Percentiles rank a stretch among this genome's conserved stretches.
Evolutionary conservation across 1,140 invertebrate genomes (phyloP).

Genomic region (Drosophila pruinosa): DNA sequence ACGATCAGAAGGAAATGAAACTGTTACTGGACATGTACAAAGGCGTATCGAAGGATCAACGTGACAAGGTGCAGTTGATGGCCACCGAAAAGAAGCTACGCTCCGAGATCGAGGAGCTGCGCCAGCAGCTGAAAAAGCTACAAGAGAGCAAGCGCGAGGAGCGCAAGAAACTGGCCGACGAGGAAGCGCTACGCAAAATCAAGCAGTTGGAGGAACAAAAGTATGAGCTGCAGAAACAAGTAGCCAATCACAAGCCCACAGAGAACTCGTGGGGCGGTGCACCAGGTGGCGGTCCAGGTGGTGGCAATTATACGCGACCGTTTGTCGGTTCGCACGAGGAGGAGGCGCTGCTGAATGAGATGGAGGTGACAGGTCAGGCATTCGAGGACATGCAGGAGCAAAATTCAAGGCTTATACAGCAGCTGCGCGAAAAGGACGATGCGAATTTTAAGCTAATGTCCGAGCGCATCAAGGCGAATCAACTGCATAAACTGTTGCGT

Average conservation of each 20-base stretch:
- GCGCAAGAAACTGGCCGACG: conserved; percentile 95
- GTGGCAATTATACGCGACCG: conserved; percentile 83
- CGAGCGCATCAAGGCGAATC: conserved; percentile 98
- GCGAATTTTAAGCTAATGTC: conserved; percentile 99
- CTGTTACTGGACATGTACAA: conserved; percentile 98
- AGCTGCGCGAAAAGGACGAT: conserved; percentile 98
- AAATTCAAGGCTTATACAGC: conserved; percentile 97
- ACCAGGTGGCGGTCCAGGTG: conserved; percentile 49
- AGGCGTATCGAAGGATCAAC: conserved; percentile 96
- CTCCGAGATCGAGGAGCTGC: conserved; percentile 94
- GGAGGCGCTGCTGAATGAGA: conserved; percentile 98
- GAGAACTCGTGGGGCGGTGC: conserved; percentile 84
- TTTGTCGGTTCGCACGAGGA: conserved; percentile 92
- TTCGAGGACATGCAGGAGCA: conserved; percentile 99
- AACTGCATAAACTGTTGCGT: conserved; percentile 95
- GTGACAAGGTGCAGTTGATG: conserved; percentile 98
- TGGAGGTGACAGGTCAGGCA: conserved; percentile 99
- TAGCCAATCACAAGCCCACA: conserved; percentile 93
- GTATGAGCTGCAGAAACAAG: conserved; percentile 91
- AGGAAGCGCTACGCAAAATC: conserved; percentile 96
- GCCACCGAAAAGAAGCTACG: conserved; percentile 95
- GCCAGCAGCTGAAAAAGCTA: conserved; percentile 92
- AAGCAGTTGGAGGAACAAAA: conserved; percentile 97
- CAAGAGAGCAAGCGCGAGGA: conserved; percentile 96
- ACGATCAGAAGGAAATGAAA: conserved; percentile 97